Conservation (phyloP, 2,113 vertebrate species). For the Eupsittula cactorum region DNA sequence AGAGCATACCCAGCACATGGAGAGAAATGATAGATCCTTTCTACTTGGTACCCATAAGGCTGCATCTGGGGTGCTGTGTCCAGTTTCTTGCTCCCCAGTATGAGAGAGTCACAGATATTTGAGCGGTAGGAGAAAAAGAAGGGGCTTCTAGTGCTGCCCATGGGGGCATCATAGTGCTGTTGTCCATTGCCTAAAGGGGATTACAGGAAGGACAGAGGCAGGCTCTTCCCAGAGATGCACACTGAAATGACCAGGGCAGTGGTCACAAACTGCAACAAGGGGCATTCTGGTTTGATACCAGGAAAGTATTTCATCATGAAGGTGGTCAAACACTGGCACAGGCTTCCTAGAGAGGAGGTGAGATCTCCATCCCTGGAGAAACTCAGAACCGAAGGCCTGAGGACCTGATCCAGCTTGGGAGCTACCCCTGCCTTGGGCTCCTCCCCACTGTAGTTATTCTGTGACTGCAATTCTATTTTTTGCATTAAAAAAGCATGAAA, state of each 20-base stretch:
- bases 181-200: background rate
- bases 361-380: background rate
- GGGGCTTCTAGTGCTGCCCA: accelerated
- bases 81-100: background rate
- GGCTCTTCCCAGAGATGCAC: background rate
- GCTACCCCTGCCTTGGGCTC: background rate
- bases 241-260: background rate
- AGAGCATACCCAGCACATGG: accelerated
- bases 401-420: background rate
- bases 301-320: background rate
- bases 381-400: accelerated
- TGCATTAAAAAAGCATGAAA: accelerated
- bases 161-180: background rate
- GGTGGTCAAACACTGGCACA: background rate
- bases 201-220: background rate
- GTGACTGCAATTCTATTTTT: background rate
- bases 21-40: background rate
- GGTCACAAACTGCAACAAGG: background rate
- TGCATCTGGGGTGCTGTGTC: background rate
- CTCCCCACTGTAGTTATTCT: background rate
- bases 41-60: background rate
- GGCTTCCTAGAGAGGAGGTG: background rate
- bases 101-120: background rate
- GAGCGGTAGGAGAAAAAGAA: accelerated
- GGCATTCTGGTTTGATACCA: background rate